Base-by-base conservation (phyloP, 2,888 invertebrate genomes). In the Chromoteleia sp. region DNA sequence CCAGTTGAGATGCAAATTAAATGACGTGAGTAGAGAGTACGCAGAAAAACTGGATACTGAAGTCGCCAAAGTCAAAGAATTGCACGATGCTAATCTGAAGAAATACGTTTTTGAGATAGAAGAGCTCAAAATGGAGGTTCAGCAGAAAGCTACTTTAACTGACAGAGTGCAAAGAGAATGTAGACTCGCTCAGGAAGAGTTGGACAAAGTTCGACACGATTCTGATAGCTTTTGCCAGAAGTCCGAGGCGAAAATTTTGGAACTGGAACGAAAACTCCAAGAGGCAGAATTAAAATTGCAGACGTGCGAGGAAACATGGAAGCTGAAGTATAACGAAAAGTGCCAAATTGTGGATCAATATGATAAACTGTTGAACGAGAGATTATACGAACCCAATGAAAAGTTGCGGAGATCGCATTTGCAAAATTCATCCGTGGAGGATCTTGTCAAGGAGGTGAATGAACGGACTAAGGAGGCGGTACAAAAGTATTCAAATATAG, bases 81-180 rank as follows among this genome's bases (percentile, higher is more conserved):
- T 93, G 81, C 94, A 94, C 84, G 93, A 93, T 25, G 93, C 93
- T 58, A 95, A 94, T 87, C 89, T 94, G 10, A 92, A 94, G 52
- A 93, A 93, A 54, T 93, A 94, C 92, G 86, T 93, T 12, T 87
- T 92, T 7, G 94, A 95, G 82, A 93, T 95, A 8, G 93, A 93
- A 84, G 94, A 95, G 84, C 87, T 95, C 33, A 93, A 93, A 15
- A 10, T 68, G 17, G 74, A 80, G 29, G 12, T 80, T n/a, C 80
- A 80, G 12, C 93, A 94, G 75, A 95, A 94, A 85, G 92, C 92
- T 21, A 87, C 93, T 6, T 41, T 82, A 8, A 83, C 94, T 0
- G 94, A 94, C 83, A 93, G 93, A 88, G 89, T 92, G 0, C 92
- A 86, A 84, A 93, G 93, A 77, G 94, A 94, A 86, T 93, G 92